These are phyloP conservation scores for Motacilla tschutschensis DNA, from an alignment of 2,113 vertebrate genomes.

Conservation along the genomic window DNA sequence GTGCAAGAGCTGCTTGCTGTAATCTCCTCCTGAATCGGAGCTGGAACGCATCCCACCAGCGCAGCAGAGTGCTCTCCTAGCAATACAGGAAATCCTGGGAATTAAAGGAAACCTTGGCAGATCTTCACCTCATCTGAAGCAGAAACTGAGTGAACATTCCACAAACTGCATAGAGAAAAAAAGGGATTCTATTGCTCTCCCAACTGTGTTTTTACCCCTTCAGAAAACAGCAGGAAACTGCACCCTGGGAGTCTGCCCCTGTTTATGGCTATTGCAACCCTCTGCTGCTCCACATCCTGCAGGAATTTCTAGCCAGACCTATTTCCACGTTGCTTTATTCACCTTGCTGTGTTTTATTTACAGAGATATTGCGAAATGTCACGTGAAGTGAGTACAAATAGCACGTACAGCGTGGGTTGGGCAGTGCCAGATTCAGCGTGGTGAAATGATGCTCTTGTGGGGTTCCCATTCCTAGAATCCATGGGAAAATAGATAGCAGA, in stretches of 20 bases:
- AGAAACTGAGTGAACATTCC: not conserved
- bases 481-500: not conserved
- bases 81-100: not conserved
- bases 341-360: conserved; percentile 44
- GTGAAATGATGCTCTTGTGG: not conserved
- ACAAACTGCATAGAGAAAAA: not conserved
- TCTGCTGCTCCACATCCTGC: not conserved
- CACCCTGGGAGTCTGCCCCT: not conserved
- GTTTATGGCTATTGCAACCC: not conserved
- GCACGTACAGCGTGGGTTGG: not conserved
- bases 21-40: not conserved
- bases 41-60: not conserved
- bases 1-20: not conserved
- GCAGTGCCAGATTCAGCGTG: not conserved
- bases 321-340: conserved; percentile 61
- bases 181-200: conserved; percentile 6
- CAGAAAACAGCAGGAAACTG: not conserved
- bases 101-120: not conserved
- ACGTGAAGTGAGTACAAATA: not conserved
- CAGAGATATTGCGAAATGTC: conserved; percentile 65
- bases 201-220: not conserved
- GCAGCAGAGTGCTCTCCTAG: not conserved
- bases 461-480: not conserved
- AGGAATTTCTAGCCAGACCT: conserved; percentile 15
- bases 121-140: not conserved